These are phyloP conservation scores for Tenrec ecaudatus DNA, from an alignment of 2,113 vertebrate genomes.

Conservation along the genomic window DNA sequence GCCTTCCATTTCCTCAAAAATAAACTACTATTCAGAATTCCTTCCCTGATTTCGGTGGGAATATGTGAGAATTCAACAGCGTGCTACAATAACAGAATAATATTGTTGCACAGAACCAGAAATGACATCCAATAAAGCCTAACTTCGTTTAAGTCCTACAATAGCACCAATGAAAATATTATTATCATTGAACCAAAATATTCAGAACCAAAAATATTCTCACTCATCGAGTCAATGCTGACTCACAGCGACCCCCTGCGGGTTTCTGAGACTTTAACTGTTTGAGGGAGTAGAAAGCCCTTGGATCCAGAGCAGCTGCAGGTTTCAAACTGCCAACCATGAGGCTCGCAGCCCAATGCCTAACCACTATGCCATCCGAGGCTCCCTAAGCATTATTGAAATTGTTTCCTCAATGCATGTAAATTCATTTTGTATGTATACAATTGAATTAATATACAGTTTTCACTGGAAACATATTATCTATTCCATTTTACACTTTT, in stretches of 20 bases:
- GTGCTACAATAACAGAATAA: neutral
- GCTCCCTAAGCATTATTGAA: neutral
- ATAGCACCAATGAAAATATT: neutral
- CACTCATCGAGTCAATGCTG: too few relatives aligned
- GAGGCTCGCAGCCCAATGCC: too few relatives aligned
- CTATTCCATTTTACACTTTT: too few relatives aligned
- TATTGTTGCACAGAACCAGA: neutral
- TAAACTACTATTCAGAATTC: neutral
- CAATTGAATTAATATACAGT: neutral
- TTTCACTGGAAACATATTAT: neutral
- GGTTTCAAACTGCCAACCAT: too few relatives aligned
- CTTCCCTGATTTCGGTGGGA: neutral
- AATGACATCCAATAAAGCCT: neutral
- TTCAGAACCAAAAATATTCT: too few relatives aligned
- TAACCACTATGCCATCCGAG: too few relatives aligned
- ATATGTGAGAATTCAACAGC: neutral
- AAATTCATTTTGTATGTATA: constrained; percentile 12
- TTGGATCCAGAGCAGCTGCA: too few relatives aligned
- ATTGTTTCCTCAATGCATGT: neutral
- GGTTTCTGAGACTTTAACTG: too few relatives aligned
- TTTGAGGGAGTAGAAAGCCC: too few relatives aligned
- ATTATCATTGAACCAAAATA: too few relatives aligned
- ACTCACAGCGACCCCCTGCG: too few relatives aligned
- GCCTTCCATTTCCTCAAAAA: neutral
- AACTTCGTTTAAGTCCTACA: neutral